Base-by-base conservation (phyloP, 2,797 vertebrate species). In the Spea hammondii region DNA sequence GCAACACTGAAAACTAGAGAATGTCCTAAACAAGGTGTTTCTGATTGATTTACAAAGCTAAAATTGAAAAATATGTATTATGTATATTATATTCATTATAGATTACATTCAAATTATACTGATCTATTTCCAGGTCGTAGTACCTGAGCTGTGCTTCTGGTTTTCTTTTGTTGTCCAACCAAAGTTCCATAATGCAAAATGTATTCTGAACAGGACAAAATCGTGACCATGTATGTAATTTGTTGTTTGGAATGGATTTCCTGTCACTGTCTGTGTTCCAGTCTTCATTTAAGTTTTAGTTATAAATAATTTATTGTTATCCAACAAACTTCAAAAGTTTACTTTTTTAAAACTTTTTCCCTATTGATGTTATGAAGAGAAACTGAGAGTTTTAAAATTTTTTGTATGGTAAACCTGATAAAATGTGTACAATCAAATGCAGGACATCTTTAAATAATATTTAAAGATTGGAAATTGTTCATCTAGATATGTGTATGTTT, bases 271-370 rank as follows among this genome's bases (percentile, higher is more conserved):
- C 12, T 77, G 4, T 67, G 73, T 72, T 60, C 68, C 11, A 32
- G 12, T 80, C 2, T 67, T 10, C 78, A 79, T 79, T 72, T 79
- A 84, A 80, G 79, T 86, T 83, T 83, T 53, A 8, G 11, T 74
- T 48, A 69, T 67, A 67, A 11, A 47, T 46, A 5, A 47, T 47
- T 47, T 47, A 13, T 46, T 67, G 4, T 47, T 67, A 13, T 59
- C 11, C 55, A 59, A 59, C 12, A 12, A 59, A 32, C 32, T 32
- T 32, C 32, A 32, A 32, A 32, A 32, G 32, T 32, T 32, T 1
- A 32, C 32, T 32, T 32, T 32, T 32, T 32, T 32, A 2, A 32
- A 32, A 32, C 32, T 32, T 32, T 32, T 32, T 32, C 32, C 32
- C 32, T 32, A 32, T 32, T 32, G 32, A 32, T 32, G 32, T 32